Evolutionary conservation across 2,113 vertebrate species (phyloP).

Genomic region (Enhydra lutris): DNA sequence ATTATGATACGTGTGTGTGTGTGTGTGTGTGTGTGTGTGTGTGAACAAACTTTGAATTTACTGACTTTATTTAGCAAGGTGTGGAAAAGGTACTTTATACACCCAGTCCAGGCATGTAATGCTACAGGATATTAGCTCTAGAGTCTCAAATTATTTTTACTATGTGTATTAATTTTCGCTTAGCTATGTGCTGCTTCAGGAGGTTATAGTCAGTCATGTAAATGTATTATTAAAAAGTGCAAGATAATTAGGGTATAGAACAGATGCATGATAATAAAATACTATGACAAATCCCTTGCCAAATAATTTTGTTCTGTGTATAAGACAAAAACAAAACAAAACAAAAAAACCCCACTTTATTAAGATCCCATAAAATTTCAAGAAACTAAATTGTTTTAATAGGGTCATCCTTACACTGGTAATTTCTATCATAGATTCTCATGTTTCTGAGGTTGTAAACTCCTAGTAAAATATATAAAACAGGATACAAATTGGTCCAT

Average conservation of each 20-base stretch:
- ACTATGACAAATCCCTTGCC: background rate
- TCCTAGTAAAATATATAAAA: background rate
- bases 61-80: background rate
- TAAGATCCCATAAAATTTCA: conserved; percentile 25
- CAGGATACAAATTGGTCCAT: background rate
- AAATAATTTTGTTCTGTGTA: background rate
- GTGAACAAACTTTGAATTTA: background rate
- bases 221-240: background rate
- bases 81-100: background rate
- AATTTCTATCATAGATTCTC: background rate
- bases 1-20: background rate
- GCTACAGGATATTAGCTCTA: background rate
- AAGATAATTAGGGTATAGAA: background rate
- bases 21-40: background rate
- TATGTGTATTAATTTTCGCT: background rate
- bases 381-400: conserved; percentile 54
- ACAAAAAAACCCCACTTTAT: background rate
- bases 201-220: background rate
- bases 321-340: background rate
- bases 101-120: background rate
- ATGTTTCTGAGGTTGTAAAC: background rate
- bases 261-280: conserved; percentile 60
- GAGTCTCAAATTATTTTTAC: background rate
- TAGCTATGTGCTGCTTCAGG: background rate
- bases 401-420: background rate